Conservation (phyloP, 1,140 invertebrate species). For the Leptonema lineaticorne region DNA sequence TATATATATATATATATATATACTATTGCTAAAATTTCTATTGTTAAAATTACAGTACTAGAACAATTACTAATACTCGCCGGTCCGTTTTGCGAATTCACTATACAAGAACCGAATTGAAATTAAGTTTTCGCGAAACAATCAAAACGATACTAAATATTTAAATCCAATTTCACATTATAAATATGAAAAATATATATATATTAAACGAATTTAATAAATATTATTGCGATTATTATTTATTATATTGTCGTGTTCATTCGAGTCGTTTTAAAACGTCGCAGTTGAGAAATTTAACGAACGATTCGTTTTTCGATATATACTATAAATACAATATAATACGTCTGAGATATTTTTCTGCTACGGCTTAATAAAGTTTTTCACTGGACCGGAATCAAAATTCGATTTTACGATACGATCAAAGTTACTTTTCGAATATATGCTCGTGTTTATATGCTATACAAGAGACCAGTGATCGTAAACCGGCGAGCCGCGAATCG, state of each 20-base stretch:
- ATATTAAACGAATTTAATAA: background rate
- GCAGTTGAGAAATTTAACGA: background rate
- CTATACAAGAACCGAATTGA: background rate
- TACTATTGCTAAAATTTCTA: no score
- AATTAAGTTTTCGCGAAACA: no score
- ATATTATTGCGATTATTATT: background rate
- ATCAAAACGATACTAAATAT: background rate
- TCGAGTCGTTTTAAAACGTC: background rate
- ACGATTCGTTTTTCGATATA: background rate
- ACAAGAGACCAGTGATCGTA: background rate
- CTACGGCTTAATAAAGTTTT: background rate
- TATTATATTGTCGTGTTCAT: background rate
- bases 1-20: no score
- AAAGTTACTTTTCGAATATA: no score
- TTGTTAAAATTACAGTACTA: no score
- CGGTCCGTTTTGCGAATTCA: background rate
- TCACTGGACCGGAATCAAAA: slow-evolving; percentile 5
- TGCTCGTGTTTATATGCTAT: background rate
- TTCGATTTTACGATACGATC: slow-evolving; percentile 13
- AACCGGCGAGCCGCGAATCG: no score
- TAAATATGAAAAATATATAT: no score
- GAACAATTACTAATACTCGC: background rate
- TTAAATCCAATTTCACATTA: background rate
- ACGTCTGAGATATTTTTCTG: background rate
- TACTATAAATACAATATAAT: background rate